phyloP scores from a whole-genome alignment of 2,888 invertebrate species.

The Ormyrus labotus region DNA sequence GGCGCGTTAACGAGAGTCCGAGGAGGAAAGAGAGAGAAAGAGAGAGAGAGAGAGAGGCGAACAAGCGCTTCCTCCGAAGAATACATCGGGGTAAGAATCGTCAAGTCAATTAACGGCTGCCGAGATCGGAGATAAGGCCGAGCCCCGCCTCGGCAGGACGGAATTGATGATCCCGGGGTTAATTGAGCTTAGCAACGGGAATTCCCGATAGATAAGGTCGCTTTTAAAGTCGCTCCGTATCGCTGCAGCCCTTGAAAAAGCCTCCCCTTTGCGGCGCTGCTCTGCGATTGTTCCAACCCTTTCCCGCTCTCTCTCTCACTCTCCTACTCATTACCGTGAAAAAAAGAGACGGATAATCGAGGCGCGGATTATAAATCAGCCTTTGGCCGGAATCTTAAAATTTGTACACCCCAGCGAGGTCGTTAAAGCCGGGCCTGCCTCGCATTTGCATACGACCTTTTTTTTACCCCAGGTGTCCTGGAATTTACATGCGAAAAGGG shows the following conservation, averaged over 20 bases:
- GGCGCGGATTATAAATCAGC: constrained; percentile 43
- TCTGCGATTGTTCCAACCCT: constrained; percentile 36
- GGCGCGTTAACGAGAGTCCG: constrained; percentile 46
- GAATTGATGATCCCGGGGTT: constrained; percentile 59
- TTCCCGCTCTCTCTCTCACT: not conserved
- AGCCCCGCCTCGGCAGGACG: constrained; percentile 41
- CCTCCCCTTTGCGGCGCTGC: constrained; percentile 2
- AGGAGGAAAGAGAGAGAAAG: constrained; percentile 5
- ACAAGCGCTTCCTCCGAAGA: constrained; percentile 38
- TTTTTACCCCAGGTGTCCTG: constrained; percentile 72
- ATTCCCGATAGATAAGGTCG: constrained; percentile 53
- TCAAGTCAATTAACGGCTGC: constrained; percentile 62
- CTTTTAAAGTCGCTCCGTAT: constrained; percentile 48
- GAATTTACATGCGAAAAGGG: constrained; percentile 75
- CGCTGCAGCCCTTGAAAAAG: not conserved
- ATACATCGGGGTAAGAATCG: constrained; percentile 58
- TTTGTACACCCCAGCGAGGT: constrained; percentile 21
- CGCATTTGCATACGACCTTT: constrained; percentile 70
- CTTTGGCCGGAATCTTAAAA: constrained; percentile 38
- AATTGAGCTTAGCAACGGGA: constrained; percentile 59
- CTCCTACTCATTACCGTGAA: constrained; percentile 23
- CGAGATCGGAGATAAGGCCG: constrained; percentile 59
- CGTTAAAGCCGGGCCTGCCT: not conserved
- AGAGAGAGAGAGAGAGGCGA: constrained; percentile 4
- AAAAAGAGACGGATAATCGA: constrained; percentile 12